Conservation (phyloP, 2,113 vertebrate species). For the Rhagologus leucostigma region DNA sequence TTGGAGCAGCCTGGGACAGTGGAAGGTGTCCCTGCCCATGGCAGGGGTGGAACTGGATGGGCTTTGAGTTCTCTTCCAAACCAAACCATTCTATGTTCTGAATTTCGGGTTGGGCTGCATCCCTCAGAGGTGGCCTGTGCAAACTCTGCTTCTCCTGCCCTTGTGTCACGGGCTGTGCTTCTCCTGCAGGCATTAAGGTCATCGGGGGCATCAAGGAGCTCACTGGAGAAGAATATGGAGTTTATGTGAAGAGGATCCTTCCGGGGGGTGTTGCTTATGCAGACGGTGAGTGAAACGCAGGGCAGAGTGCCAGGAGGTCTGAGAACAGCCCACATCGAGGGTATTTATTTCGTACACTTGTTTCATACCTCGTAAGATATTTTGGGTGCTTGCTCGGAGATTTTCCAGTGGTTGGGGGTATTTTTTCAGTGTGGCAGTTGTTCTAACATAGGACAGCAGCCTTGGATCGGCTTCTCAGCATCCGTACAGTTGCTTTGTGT, state of each 20-base stretch:
- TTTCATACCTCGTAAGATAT: not conserved
- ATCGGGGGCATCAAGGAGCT: slow-evolving; percentile 86
- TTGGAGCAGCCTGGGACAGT: fast-evolving
- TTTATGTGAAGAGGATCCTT: slow-evolving; percentile 90
- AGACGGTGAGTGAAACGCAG: slow-evolving; percentile 70
- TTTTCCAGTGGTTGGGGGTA: not conserved
- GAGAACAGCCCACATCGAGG: not conserved
- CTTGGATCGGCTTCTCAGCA: not conserved
- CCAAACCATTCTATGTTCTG: not conserved
- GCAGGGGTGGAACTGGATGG: fast-evolving
- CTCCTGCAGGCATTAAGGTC: slow-evolving; percentile 84
- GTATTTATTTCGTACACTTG: not conserved
- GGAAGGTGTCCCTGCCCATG: not conserved
- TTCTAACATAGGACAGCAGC: not conserved
- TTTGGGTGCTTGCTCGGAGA: not conserved
- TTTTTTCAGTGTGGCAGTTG: not conserved
- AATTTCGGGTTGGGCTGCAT: not conserved
- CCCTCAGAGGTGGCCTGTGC: fast-evolving
- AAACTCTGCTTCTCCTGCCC: not conserved
- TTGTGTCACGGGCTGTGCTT: not conserved
- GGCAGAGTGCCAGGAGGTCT: fast-evolving
- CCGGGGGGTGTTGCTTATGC: slow-evolving; percentile 84
- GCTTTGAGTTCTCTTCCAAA: not conserved
- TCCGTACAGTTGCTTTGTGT: fast-evolving
- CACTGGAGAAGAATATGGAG: slow-evolving; percentile 86